Conservation (phyloP, 1,140 invertebrate species). For the Himalopsyche phryganea region DNA sequence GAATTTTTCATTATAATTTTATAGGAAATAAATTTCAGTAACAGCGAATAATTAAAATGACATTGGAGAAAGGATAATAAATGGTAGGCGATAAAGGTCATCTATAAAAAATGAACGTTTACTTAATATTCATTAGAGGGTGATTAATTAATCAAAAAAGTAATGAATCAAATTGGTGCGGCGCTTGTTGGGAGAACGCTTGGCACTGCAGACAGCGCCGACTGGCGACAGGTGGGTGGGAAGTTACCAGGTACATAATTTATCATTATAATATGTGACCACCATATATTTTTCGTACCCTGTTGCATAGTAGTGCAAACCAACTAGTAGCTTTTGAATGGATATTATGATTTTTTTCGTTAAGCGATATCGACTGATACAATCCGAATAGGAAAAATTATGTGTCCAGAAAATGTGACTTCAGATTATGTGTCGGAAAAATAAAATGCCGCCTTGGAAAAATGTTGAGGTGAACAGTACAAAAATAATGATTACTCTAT, state of each 20-base stretch:
- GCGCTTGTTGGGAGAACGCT: slow-evolving; percentile 1
- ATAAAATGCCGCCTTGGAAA: too few species aligned
- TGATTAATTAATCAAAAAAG: slow-evolving; percentile 18
- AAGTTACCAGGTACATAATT: background rate
- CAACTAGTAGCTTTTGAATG: too few species aligned
- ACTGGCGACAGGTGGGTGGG: background rate
- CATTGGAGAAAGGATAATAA: background rate
- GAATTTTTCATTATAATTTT: too few species aligned
- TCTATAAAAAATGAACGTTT: slow-evolving; percentile 5
- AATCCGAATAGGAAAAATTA: too few species aligned
- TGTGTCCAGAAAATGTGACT: too few species aligned
- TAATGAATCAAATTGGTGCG: slow-evolving; percentile 22
- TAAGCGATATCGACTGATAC: too few species aligned
- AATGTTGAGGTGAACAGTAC: too few species aligned
- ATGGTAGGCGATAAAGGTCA: slow-evolving; percentile 3
- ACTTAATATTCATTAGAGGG: slow-evolving; percentile 23
- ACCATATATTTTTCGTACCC: too few species aligned
- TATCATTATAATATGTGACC: background rate
- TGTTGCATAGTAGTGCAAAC: too few species aligned
- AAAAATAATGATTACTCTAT: too few species aligned
- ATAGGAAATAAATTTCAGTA: background rate
- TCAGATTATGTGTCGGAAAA: too few species aligned
- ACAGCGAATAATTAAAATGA: background rate
- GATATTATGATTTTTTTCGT: too few species aligned
- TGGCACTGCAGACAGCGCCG: slow-evolving; percentile 1